Percentiles rank a stretch among this genome's conserved stretches.
Evolutionary conservation across 2,113 vertebrate genomes (phyloP).

Genomic region (Etia nguti): DNA sequence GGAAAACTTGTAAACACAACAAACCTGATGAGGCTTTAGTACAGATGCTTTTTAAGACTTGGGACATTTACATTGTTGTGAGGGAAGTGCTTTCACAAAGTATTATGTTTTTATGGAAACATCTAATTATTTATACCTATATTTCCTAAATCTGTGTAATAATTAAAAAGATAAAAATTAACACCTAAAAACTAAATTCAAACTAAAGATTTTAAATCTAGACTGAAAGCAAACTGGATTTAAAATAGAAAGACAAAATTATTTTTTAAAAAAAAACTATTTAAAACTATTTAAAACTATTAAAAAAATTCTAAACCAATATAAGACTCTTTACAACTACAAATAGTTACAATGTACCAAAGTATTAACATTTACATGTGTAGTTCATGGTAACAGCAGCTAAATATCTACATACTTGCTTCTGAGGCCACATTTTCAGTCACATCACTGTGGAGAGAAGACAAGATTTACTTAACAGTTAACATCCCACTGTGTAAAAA

Average conservation of each 20-base stretch:
- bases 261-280: background rate
- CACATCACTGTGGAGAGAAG: background rate
- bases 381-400: background rate
- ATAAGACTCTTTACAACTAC: fast-evolving
- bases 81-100: background rate
- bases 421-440: background rate
- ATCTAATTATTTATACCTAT: background rate
- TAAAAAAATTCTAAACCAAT: fast-evolving
- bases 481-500: fast-evolving
- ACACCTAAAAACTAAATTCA: background rate
- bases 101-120: background rate
- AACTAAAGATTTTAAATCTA: background rate
- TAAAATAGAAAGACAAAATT: fast-evolving
- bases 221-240: background rate
- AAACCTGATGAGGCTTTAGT: background rate
- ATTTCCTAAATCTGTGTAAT: background rate
- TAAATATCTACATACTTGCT: background rate
- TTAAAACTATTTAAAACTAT: background rate
- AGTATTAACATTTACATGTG: background rate
- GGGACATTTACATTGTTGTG: background rate
- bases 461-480: background rate
- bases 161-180: background rate
- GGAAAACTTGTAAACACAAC: background rate
- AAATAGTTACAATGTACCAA: background rate
- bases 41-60: background rate